These are phyloP conservation scores for Polyommatus icarus DNA, from an alignment of 2,888 invertebrate species.

Conservation along the genomic window DNA sequence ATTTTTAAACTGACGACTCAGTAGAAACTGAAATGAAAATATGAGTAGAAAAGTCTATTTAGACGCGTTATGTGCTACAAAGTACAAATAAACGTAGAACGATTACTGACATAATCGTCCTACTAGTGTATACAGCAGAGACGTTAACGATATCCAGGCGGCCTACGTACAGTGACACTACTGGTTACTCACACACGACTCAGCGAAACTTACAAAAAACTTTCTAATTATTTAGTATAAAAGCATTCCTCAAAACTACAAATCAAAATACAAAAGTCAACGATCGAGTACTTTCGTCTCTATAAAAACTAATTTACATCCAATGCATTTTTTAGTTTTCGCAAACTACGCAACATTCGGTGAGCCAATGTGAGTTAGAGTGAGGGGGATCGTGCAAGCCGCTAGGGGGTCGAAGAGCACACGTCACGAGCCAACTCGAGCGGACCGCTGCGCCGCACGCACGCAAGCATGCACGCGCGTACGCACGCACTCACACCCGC, in stretches of 20 bases:
- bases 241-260: not conserved
- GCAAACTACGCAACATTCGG: conserved; percentile 37
- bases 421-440: conserved; percentile 43
- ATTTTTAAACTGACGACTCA: not conserved
- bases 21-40: not conserved
- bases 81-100: not conserved
- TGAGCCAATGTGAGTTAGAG: conserved; percentile 40
- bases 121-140: not conserved
- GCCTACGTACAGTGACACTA: conserved; percentile 29
- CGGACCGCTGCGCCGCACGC: conserved; percentile 30
- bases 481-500: conserved; percentile 26
- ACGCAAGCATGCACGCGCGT: conserved; percentile 29
- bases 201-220: conserved; percentile 4
- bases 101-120: not conserved
- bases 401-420: conserved; percentile 56
- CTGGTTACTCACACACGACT: conserved; percentile 41
- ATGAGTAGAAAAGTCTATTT: not conserved
- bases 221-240: not conserved
- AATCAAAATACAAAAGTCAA: not conserved
- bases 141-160: not conserved
- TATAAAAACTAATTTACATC: not conserved
- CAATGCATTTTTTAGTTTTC: not conserved
- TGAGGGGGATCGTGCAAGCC: conserved; percentile 47
- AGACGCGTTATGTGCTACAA: not conserved
- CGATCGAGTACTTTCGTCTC: not conserved